phyloP scores from a whole-genome alignment of 2,888 invertebrate species.

The Trachelus troglodyta region DNA sequence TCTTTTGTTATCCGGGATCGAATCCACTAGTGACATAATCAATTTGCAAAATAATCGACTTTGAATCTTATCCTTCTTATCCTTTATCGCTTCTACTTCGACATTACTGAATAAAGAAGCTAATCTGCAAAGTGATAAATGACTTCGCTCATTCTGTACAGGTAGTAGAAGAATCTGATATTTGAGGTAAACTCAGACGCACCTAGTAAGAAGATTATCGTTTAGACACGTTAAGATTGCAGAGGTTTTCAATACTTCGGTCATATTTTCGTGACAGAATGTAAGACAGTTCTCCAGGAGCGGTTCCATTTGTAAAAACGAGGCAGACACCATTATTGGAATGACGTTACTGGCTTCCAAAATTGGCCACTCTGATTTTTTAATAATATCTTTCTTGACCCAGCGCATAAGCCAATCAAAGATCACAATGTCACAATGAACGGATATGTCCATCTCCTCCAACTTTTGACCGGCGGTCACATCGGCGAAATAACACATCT shows the following conservation, averaged over 20 bases:
- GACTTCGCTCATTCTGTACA: neutral
- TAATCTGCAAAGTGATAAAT: conserved; percentile 69
- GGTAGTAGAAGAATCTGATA: neutral
- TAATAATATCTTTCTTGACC: conserved; percentile 83
- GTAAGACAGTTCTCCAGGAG: conserved; percentile 86
- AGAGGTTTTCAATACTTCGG: conserved; percentile 85
- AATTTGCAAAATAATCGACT: conserved; percentile 86
- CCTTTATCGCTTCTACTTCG: conserved; percentile 86
- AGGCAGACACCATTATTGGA: conserved; percentile 93
- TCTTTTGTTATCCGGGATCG: conserved; percentile 78
- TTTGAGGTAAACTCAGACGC: conserved; percentile 13
- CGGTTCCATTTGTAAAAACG: conserved; percentile 94
- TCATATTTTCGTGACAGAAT: conserved; percentile 88
- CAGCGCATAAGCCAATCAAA: conserved; percentile 98
- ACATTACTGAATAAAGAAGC: conserved; percentile 89
- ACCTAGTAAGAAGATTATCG: conserved; percentile 70
- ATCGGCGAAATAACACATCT: conserved; percentile 96
- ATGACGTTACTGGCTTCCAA: conserved; percentile 88
- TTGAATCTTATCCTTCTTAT: conserved; percentile 90
- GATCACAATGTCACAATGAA: conserved; percentile 95
- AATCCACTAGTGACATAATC: conserved; percentile 80
- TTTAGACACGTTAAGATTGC: conserved; percentile 91
- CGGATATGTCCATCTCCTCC: conserved; percentile 95
- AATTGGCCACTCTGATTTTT: conserved; percentile 76
- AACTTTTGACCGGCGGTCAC: conserved; percentile 84